Evolutionary conservation across 2,888 invertebrate genomes (phyloP).

Genomic region (Busseola fusca): DNA sequence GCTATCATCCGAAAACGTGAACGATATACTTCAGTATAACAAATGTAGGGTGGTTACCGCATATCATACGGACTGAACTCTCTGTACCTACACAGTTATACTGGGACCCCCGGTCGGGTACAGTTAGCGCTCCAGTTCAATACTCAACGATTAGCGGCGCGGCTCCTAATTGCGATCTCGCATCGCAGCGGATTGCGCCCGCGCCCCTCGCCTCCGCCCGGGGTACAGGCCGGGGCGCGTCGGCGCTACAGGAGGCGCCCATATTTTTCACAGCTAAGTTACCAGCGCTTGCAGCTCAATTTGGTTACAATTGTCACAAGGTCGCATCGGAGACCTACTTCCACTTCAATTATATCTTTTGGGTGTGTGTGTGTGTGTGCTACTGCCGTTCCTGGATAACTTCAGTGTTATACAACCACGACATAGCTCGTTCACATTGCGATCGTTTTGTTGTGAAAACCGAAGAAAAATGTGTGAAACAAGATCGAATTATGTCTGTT

Average conservation of each 20-base stretch:
- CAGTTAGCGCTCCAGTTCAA: slow-evolving; percentile 47
- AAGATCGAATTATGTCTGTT: neutral
- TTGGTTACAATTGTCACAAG: slow-evolving; percentile 4
- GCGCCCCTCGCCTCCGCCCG: neutral
- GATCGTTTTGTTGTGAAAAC: neutral
- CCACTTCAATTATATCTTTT: no score
- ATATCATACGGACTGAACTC: slow-evolving; percentile 9
- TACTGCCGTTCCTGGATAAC: neutral
- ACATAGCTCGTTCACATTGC: neutral
- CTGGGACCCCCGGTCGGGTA: slow-evolving; percentile 1
- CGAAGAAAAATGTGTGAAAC: neutral
- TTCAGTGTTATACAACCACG: neutral
- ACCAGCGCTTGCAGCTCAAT: neutral
- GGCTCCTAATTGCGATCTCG: slow-evolving; percentile 27
- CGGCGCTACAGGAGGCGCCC: slow-evolving; percentile 5
- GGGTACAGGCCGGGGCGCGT: neutral
- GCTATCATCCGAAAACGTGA: neutral
- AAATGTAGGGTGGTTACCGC: neutral
- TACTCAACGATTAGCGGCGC: slow-evolving; percentile 15
- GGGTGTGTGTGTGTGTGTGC: no score
- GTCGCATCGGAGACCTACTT: neutral
- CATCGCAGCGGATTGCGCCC: neutral
- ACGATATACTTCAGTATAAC: neutral
- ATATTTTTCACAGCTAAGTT: neutral
- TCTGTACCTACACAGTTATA: neutral